Percentiles rank a stretch among this genome's conserved stretches.
phyloP scores from a whole-genome alignment of 2,113 vertebrate genomes.

The Macrotus californicus region DNA sequence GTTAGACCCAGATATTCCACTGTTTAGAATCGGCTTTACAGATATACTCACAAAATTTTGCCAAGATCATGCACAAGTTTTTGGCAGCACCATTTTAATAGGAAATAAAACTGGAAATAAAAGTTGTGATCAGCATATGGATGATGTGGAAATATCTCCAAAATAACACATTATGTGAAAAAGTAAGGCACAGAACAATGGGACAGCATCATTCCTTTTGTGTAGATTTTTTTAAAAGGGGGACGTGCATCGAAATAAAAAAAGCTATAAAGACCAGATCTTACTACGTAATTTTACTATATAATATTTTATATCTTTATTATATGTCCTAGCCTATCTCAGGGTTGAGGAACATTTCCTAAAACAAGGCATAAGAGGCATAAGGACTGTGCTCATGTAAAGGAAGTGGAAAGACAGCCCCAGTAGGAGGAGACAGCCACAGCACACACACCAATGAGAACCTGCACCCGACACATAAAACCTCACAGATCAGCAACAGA shows the following conservation, averaged over 20 bases:
- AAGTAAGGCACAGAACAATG: neutral
- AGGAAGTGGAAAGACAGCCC: neutral
- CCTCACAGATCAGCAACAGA: neutral
- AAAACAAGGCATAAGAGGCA: neutral
- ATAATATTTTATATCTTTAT: constrained; percentile 11
- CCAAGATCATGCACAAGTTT: neutral
- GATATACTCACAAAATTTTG: neutral
- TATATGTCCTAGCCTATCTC: neutral
- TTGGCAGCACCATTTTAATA: neutral
- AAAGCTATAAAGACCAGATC: neutral
- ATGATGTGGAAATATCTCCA: neutral
- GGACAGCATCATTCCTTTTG: neutral
- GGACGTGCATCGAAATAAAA: neutral
- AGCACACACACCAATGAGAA: neutral
- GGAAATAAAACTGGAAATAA: neutral
- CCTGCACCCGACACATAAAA: neutral
- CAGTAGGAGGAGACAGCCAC: neutral
- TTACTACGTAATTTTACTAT: neutral
- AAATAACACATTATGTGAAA: constrained; percentile 19
- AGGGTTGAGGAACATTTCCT: neutral
- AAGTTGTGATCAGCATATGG: neutral
- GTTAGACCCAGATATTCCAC: neutral
- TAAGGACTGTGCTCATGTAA: neutral
- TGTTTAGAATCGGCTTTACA: neutral
- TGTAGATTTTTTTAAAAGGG: neutral